A percentile compares a stretch with the other conserved stretches of the same genome.
These are phyloP conservation scores for Hassar affinis DNA, from an alignment of 2,113 vertebrate genomes.

Conservation along the genomic window DNA sequence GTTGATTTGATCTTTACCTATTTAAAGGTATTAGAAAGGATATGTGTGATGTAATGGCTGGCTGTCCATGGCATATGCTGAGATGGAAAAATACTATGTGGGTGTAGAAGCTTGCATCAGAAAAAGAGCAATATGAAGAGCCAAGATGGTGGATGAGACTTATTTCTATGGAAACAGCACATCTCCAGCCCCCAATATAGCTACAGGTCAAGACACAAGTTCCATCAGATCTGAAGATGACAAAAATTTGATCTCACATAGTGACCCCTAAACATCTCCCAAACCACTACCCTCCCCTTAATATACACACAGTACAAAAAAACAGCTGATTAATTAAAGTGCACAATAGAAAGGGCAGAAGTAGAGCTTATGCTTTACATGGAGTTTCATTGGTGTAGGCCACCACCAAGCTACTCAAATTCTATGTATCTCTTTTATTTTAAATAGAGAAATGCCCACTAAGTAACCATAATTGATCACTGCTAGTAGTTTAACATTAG, in stretches of 20 bases:
- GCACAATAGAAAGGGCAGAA: background rate
- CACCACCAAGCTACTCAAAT: conserved; percentile 11
- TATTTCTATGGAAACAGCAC: conserved; percentile 76
- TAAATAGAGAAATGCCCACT: background rate
- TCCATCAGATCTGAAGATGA: background rate
- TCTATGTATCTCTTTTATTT: background rate
- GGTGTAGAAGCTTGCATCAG: conserved; percentile 44
- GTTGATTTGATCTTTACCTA: background rate
- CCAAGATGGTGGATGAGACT: conserved; percentile 54
- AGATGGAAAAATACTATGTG: conserved; percentile 51
- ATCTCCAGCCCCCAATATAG: background rate
- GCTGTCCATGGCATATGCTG: background rate
- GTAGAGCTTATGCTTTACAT: background rate
- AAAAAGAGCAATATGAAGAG: conserved; percentile 37
- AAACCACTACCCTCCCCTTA: background rate
- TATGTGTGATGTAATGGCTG: conserved; percentile 27
- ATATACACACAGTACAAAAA: background rate
- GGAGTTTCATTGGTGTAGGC: background rate
- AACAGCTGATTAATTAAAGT: background rate
- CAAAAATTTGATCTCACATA: background rate
- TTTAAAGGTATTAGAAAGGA: background rate
- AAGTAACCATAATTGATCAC: background rate
- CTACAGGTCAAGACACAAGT: background rate
- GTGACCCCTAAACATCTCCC: background rate
- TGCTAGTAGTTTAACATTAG: background rate